These are phyloP conservation scores for Craterocephalus amniculus DNA, from an alignment of 2,797 vertebrate genomes.

Conservation along the genomic window DNA sequence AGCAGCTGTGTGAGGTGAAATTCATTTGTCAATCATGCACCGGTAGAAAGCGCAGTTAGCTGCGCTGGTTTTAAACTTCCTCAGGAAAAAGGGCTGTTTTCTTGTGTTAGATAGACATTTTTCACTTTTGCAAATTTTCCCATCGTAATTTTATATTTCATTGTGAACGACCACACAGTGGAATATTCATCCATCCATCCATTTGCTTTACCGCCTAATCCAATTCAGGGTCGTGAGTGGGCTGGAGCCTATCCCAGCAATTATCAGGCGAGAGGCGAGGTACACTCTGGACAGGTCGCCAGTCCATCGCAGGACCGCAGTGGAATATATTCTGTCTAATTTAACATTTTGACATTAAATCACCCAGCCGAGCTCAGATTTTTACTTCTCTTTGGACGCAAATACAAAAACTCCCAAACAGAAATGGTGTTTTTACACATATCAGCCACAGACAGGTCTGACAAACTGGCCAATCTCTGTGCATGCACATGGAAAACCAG, in stretches of 20 bases:
- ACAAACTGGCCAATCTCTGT: slow-evolving; percentile 13
- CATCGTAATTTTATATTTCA: not conserved
- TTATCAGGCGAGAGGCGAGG: too few species aligned
- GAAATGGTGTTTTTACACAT: slow-evolving; percentile 36
- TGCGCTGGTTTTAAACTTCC: slow-evolving; percentile 10
- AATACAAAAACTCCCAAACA: slow-evolving; percentile 29
- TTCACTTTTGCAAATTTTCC: slow-evolving; percentile 8
- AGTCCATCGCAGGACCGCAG: too few species aligned
- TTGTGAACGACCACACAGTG: slow-evolving; percentile 10
- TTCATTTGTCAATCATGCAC: slow-evolving; percentile 39
- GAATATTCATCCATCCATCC: too few species aligned
- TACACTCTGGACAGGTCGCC: too few species aligned
- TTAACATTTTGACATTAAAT: slow-evolving; percentile 13
- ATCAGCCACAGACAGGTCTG: slow-evolving; percentile 44
- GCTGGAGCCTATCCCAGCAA: too few species aligned
- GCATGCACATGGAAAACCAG: not conserved
- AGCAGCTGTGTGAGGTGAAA: slow-evolving; percentile 51
- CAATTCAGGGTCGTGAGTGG: too few species aligned
- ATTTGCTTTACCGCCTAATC: too few species aligned
- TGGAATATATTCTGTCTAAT: slow-evolving; percentile 13
- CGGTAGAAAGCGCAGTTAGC: slow-evolving; percentile 11
- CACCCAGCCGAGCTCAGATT: slow-evolving; percentile 11
- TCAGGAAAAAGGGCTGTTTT: slow-evolving; percentile 3
- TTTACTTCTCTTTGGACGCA: slow-evolving; percentile 33
- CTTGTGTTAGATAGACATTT: slow-evolving; percentile 4